Percentiles rank a stretch among this genome's conserved stretches.
Conservation (phyloP, 2,797 vertebrate genomes). For the Lepilemur septentrionalis region DNA sequence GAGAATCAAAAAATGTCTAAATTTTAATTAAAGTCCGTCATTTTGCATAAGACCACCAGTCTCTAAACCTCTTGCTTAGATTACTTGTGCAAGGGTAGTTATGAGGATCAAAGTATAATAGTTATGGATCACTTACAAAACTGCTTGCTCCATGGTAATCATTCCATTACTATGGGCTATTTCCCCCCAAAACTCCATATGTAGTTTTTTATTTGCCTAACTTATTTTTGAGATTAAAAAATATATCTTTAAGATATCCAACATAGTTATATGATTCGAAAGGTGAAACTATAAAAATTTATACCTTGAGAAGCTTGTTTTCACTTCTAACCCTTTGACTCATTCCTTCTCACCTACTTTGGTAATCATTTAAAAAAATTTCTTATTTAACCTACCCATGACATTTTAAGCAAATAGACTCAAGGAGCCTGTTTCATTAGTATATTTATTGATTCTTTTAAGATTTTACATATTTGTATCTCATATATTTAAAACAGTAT, state of each 20-base stretch:
- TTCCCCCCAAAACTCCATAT: neutral
- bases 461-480: neutral
- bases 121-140: constrained; percentile 49
- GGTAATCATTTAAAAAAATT: neutral
- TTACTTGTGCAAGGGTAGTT: neutral
- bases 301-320: neutral
- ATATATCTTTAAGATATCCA: neutral
- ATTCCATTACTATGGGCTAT: neutral
- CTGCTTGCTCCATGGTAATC: neutral
- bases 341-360: neutral
- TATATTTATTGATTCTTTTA: neutral
- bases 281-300: neutral
- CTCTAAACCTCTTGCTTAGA: neutral
- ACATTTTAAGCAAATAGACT: neutral
- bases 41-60: neutral
- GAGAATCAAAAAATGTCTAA: neutral
- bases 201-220: neutral
- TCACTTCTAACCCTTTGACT: neutral
- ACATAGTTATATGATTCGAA: neutral
- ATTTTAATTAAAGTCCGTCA: neutral
- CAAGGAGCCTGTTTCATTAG: neutral
- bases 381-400: neutral
- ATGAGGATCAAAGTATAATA: neutral
- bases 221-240: neutral
- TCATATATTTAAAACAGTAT: neutral